Base-by-base conservation (phyloP, 2,888 invertebrate species). In the Apamea monoglypha region DNA sequence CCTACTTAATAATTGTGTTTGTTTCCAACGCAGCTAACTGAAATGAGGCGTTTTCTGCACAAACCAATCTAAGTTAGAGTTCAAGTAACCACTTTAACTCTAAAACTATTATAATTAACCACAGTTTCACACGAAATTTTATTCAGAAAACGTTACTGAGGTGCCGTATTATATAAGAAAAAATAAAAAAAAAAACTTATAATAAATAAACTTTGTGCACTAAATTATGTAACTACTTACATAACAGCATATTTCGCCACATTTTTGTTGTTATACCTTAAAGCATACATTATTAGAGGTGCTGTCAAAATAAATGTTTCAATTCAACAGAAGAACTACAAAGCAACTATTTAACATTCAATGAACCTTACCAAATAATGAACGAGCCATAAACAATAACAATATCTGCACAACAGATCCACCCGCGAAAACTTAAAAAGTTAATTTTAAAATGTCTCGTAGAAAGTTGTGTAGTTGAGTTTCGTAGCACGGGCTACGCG, bases 391-490 rank as follows among this genome's bases (percentile, higher is more conserved):
- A 73, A 78, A 72, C 61, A 76, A 79, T 53, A 81, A 74, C 47
- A 82, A 70, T 76, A 69, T 81, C 76, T 29, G 77, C 81, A 89
- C 87, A 81, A 75, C 50, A 72, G 63, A 75, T 78, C 56, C 87
- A 88, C 84, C 69, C 89, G 83, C 87, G 79, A 78, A 73, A 90
- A 80, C 82, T 87, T 56, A 56, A 83, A 64, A 80, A 69, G 71
- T 81, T 40, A 70, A 73, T 72, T 84, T 76, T 76, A 71, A 81
- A 86, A 82, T 76, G 10, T 78, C 61, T 87, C 88, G 88, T 82
- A 86, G 86, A 90, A 92, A 93, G 91, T 91, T 91, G 86, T 86
- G 74, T 87, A 85, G 91, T 93, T 40, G 94, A 93, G 93, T 94
- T 92, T 78, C 93, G 93, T 91, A 92, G 90, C 89, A 86, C 85